phyloP scores from a whole-genome alignment of 64 coral and sea anemone species.

The Cladopsammia gracilis region DNA sequence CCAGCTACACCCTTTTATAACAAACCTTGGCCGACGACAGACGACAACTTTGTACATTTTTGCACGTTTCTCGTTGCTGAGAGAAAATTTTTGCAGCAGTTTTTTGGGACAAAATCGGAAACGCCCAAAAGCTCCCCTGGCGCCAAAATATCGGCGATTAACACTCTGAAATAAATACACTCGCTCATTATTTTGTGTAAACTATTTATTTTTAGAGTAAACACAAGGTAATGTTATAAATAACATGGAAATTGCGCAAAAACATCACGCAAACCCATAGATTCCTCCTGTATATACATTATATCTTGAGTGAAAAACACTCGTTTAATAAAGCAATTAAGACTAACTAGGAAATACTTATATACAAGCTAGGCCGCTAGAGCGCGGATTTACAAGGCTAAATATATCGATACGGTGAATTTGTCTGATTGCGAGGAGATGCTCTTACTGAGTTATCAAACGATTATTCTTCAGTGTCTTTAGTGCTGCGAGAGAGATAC shows the following conservation, averaged over 20 bases:
- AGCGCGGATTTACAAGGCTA: not conserved
- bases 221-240: slow-evolving; percentile 18
- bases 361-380: not conserved
- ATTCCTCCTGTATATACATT: not conserved
- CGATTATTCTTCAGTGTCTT: not conserved
- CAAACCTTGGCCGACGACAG: not conserved
- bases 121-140: not conserved
- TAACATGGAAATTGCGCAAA: slow-evolving; percentile 21
- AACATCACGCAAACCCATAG: slow-evolving; percentile 1
- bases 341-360: not conserved
- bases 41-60: not conserved
- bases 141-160: not conserved
- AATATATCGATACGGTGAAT: not conserved
- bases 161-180: too few relatives aligned
- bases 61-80: not conserved
- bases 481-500: not conserved
- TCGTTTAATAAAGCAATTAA: not conserved
- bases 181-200: slow-evolving; percentile 12
- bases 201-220: slow-evolving; percentile 25
- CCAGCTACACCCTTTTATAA: not conserved
- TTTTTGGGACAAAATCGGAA: not conserved
- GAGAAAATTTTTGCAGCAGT: not conserved
- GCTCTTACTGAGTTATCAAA: not conserved
- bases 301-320: not conserved
- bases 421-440: not conserved